Evolutionary conservation across 2,888 invertebrate genomes (phyloP).

Genomic region (Aphidoletes aphidimyza): DNA sequence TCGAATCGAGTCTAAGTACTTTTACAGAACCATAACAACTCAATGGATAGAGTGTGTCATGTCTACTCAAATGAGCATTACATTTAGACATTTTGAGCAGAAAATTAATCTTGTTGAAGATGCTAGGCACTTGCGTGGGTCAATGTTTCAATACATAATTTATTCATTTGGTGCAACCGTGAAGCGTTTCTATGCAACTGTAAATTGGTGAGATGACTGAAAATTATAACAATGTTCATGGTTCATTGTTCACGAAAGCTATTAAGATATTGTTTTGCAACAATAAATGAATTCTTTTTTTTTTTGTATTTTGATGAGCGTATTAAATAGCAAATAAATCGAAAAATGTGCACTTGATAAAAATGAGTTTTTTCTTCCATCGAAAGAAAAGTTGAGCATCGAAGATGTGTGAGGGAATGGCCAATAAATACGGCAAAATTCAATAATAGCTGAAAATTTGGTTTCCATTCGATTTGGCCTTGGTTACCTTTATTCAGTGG

Average conservation of each 20-base stretch:
- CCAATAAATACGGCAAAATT: not conserved
- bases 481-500: conserved; percentile 7
- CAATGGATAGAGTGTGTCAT: too few species aligned
- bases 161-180: conserved; percentile 16
- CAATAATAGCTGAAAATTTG: conserved; percentile 27
- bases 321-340: conserved; percentile 27
- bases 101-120: too few species aligned
- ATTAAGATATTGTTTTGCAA: too few species aligned
- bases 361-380: not conserved
- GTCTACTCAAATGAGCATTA: too few species aligned
- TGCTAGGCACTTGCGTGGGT: too few species aligned
- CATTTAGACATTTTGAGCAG: too few species aligned
- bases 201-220: not conserved
- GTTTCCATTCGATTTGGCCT: conserved; percentile 30
- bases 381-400: not conserved
- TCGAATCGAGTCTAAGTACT: too few species aligned
- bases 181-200: not conserved
- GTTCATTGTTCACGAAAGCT: too few species aligned
- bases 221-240: too few species aligned
- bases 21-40: too few species aligned
- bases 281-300: too few species aligned
- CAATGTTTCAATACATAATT: not conserved
- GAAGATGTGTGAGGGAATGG: not conserved
- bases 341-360: conserved; percentile 19
- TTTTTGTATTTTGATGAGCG: too few species aligned